Evolutionary conservation across 1,140 invertebrate genomes (phyloP).

Genomic region (Drosophila eugracilis): DNA sequence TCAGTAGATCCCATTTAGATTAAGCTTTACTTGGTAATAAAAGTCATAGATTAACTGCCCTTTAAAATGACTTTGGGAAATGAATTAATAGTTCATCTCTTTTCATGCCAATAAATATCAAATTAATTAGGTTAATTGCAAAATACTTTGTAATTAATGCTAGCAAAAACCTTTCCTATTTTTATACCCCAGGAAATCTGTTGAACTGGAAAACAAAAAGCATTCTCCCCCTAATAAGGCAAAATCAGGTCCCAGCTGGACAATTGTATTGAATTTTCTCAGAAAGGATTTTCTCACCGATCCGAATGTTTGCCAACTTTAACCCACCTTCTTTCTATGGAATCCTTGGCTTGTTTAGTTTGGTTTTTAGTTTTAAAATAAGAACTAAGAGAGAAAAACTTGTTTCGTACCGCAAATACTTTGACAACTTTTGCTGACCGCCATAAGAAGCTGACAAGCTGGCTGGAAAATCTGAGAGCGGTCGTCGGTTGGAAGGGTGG

Average conservation of each 20-base stretch:
- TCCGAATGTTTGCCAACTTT: slow-evolving; percentile 7
- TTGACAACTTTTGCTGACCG: slow-evolving; percentile 49
- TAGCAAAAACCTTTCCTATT: no score
- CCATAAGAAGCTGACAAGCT: slow-evolving; percentile 49
- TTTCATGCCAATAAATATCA: not conserved
- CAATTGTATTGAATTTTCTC: slow-evolving; percentile 20
- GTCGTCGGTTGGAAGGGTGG: slow-evolving; percentile 39
- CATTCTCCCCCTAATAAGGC: not conserved
- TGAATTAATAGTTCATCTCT: not conserved
- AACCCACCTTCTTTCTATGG: not conserved
- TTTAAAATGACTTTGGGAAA: not conserved
- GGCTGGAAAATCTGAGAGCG: slow-evolving; percentile 25
- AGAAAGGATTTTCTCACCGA: slow-evolving; percentile 23
- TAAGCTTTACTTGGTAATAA: slow-evolving; percentile 5
- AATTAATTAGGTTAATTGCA: not conserved
- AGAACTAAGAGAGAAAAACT: slow-evolving; percentile 42
- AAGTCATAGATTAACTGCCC: no score
- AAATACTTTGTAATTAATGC: no score
- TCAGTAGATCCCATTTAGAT: slow-evolving; percentile 15
- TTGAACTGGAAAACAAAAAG: no score
- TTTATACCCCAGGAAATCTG: no score
- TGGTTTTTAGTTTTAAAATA: slow-evolving; percentile 67
- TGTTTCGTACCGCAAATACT: slow-evolving; percentile 69
- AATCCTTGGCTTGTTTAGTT: slow-evolving; percentile 50
- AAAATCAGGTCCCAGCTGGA: not conserved